These are phyloP conservation scores for Rhingia campestris DNA, from an alignment of 2,888 invertebrate genomes.

Conservation along the genomic window DNA sequence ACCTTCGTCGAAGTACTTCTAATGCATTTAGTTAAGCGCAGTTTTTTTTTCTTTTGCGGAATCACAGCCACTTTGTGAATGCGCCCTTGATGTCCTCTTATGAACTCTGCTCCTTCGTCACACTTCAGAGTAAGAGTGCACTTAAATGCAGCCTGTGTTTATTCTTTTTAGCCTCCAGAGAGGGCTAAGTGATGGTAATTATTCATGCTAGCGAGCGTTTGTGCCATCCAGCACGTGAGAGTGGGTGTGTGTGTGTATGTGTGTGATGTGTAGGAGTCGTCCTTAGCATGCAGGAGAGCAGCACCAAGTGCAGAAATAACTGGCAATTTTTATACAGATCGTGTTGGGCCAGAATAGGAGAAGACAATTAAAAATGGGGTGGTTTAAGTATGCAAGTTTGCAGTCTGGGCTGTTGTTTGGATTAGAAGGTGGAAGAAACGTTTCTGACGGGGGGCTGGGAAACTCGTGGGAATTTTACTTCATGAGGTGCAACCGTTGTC, in stretches of 20 bases:
- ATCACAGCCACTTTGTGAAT: conserved; percentile 58
- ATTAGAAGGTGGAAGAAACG: conserved; percentile 7
- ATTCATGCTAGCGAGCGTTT: conserved; percentile 58
- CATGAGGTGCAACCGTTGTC: not conserved
- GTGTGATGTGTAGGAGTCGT: conserved; percentile 25
- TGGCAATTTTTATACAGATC: conserved; percentile 61
- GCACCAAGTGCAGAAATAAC: conserved; percentile 52
- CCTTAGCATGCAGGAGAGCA: conserved; percentile 8
- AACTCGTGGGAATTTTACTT: not conserved
- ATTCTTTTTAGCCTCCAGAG: conserved; percentile 59
- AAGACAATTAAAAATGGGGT: conserved; percentile 65
- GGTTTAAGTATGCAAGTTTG: conserved; percentile 46
- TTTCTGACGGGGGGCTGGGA: not conserved
- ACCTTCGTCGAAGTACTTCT: conserved; percentile 27
- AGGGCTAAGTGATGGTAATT: conserved; percentile 64
- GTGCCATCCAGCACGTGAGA: conserved; percentile 9
- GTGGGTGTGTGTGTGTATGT: not conserved
- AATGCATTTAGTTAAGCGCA: conserved; percentile 36
- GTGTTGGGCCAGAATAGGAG: conserved; percentile 38
- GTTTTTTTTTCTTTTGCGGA: conserved; percentile 28
- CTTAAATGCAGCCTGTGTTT: conserved; percentile 63
- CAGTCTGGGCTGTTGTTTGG: conserved; percentile 41
- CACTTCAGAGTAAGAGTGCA: conserved; percentile 59
- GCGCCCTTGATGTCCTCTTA: conserved; percentile 62
- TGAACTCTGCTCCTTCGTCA: conserved; percentile 59